Conservation (phyloP, 2,113 vertebrate genomes). For the Embiotoca jacksoni region DNA sequence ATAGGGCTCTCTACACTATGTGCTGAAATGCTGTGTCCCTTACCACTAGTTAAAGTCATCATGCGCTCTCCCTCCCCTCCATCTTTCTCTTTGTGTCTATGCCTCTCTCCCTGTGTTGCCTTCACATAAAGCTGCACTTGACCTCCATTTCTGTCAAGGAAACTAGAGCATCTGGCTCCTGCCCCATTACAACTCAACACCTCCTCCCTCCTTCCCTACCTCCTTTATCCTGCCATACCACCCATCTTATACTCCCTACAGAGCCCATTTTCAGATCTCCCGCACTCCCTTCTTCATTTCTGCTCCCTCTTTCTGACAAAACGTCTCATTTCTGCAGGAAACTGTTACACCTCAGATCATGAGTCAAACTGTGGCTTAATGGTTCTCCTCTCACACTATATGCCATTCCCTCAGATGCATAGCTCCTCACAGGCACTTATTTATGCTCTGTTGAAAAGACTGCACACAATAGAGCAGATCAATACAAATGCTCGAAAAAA, state of each 20-base stretch:
- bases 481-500: slow-evolving; percentile 12
- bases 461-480: slow-evolving; percentile 6
- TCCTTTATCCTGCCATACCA: slow-evolving; percentile 42
- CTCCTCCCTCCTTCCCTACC: slow-evolving; percentile 43
- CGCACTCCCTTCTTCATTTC: slow-evolving; percentile 27
- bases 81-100: slow-evolving; percentile 62
- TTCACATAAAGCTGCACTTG: slow-evolving; percentile 82
- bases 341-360: slow-evolving; percentile 43
- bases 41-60: slow-evolving; percentile 80
- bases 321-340: slow-evolving; percentile 46
- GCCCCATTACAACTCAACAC: slow-evolving; percentile 72
- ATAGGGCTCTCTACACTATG: slow-evolving; percentile 19
- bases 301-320: slow-evolving; percentile 44
- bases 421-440: too few species aligned
- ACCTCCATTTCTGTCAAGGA: slow-evolving; percentile 86
- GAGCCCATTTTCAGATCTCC: slow-evolving; percentile 60
- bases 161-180: slow-evolving; percentile 83
- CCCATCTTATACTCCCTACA: slow-evolving; percentile 62
- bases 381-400: slow-evolving; percentile 8
- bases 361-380: slow-evolving; percentile 64
- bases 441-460: not conserved
- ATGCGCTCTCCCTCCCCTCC: slow-evolving; percentile 60
- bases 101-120: slow-evolving; percentile 62
- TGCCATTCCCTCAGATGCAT: slow-evolving; percentile 24
- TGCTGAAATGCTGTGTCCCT: slow-evolving; percentile 57